phyloP scores from a whole-genome alignment of 2,888 invertebrate genomes.

The Petrophora chlorosata region DNA sequence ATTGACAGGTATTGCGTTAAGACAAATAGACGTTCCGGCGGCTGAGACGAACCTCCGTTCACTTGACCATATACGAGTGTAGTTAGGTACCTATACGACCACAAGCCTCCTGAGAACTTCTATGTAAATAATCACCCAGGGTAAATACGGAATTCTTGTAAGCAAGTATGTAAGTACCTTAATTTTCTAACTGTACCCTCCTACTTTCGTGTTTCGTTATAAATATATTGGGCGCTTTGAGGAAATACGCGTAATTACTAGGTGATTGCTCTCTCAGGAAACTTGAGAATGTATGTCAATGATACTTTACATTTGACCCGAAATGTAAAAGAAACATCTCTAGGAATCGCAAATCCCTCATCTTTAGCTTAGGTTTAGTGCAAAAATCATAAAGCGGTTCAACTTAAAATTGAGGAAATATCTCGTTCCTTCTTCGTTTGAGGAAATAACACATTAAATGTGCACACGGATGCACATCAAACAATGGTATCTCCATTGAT shows the following conservation, averaged over 20 bases:
- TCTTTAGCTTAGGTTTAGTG: too few species aligned
- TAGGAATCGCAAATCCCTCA: too few species aligned
- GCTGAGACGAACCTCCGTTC: constrained; percentile 77
- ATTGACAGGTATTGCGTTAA: constrained; percentile 83
- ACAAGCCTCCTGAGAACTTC: constrained; percentile 75
- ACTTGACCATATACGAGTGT: constrained; percentile 67
- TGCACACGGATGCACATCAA: too few species aligned
- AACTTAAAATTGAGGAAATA: too few species aligned
- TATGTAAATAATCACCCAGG: constrained; percentile 73
- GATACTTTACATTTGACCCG: too few species aligned
- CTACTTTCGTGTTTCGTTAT: constrained; percentile 37
- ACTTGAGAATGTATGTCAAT: constrained; percentile 1
- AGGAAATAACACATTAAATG: too few species aligned
- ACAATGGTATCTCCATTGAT: too few species aligned
- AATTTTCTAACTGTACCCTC: constrained; percentile 57
- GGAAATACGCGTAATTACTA: constrained; percentile 2
- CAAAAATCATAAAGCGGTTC: too few species aligned
- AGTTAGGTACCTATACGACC: constrained; percentile 59
- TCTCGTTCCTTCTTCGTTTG: too few species aligned
- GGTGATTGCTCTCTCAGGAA: not conserved
- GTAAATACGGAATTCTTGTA: constrained; percentile 77
- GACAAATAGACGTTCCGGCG: constrained; percentile 79
- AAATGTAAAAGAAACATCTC: too few species aligned
- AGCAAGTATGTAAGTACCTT: constrained; percentile 59
- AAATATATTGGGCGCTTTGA: constrained; percentile 26